Evolutionary conservation across 30 jellyfish, hydroid and myxozoan genomes (phyloP).

Genomic region (Nemopilema nomurai): DNA sequence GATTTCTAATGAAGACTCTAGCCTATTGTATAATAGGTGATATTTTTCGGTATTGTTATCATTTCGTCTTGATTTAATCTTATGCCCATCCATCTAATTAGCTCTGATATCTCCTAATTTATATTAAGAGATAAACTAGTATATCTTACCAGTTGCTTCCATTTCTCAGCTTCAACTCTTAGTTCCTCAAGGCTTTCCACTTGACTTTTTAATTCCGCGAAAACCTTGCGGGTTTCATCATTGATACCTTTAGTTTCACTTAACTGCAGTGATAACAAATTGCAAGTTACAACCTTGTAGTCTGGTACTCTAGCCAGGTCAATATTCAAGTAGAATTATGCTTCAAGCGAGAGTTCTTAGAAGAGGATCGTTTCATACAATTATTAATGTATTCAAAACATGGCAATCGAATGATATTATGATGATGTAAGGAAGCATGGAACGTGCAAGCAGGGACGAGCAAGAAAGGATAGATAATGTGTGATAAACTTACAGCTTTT

Average conservation of each 20-base stretch:
- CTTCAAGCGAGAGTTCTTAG: too few species aligned
- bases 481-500: neutral
- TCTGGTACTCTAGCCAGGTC: neutral
- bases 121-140: neutral
- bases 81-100: neutral
- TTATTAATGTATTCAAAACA: too few species aligned
- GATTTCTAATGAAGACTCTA: too few species aligned
- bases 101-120: too few species aligned
- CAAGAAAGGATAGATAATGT: neutral
- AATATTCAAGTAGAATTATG: too few species aligned
- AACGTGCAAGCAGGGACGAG: neutral
- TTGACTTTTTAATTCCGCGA: conserved; percentile 12
- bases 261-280: neutral
- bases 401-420: too few species aligned
- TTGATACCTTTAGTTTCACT: conserved; percentile 8
- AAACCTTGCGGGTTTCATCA: conserved; percentile 3
- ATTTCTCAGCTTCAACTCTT: conserved; percentile 15
- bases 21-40: too few species aligned
- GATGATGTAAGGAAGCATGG: too few species aligned
- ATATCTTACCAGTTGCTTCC: conserved; percentile 42
- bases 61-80: too few species aligned
- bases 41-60: too few species aligned
- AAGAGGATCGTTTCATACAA: too few species aligned
- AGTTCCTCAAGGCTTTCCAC: neutral
- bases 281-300: neutral